These are phyloP conservation scores for Maniola jurtina DNA, from an alignment of 1,140 invertebrate genomes.

Conservation along the genomic window DNA sequence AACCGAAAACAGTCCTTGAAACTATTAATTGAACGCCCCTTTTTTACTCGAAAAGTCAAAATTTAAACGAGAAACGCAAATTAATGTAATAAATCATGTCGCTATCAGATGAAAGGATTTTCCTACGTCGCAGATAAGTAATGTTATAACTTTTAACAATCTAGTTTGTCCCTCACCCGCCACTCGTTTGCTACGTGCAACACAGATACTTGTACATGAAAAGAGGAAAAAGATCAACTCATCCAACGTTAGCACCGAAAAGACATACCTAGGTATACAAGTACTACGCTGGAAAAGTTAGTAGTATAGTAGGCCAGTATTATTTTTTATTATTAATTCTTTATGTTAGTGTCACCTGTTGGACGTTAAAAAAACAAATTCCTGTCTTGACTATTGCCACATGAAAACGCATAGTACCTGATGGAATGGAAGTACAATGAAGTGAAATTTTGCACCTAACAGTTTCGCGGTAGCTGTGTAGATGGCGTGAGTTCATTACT, in stretches of 20 bases:
- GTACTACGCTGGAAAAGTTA: too few species aligned
- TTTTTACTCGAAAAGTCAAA: slow-evolving; percentile 1
- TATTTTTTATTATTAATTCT: too few species aligned
- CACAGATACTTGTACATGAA: not conserved
- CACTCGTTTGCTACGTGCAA: not conserved
- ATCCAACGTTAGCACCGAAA: not conserved
- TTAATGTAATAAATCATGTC: not conserved
- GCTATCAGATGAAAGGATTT: slow-evolving; percentile 8
- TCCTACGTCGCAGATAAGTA: slow-evolving; percentile 10
- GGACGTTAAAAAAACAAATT: not conserved
- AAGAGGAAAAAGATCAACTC: not conserved
- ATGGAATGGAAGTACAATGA: not conserved
- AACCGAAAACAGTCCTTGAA: not conserved
- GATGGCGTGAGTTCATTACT: slow-evolving; percentile 2
- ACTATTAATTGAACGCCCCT: slow-evolving; percentile 4
- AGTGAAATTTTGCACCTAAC: not conserved
- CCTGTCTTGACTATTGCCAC: not conserved
- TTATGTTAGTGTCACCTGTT: not conserved
- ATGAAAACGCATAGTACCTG: not conserved
- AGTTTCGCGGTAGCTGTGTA: not conserved
- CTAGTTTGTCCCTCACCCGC: slow-evolving; percentile 12
- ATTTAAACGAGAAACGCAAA: slow-evolving; percentile 1
- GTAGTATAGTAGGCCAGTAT: too few species aligned
- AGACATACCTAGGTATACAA: too few species aligned
- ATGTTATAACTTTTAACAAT: slow-evolving; percentile 24